Percentiles rank a stretch among this genome's conserved stretches.
phyloP scores from a whole-genome alignment of 1,140 invertebrate genomes.

The Heterodera schachtii region DNA sequence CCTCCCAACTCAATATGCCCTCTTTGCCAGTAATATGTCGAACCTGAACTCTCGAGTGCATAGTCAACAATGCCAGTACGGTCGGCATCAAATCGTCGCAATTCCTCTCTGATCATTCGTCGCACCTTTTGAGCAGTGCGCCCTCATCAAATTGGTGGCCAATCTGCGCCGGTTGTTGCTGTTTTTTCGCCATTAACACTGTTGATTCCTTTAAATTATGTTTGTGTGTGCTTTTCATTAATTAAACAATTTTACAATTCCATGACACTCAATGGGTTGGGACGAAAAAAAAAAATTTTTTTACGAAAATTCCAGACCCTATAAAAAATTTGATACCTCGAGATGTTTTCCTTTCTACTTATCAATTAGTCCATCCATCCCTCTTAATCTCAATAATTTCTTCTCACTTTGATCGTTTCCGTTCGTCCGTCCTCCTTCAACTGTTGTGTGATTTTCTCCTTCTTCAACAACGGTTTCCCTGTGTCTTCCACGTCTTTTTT shows the following conservation, averaged over 20 bases:
- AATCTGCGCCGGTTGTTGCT: background rate
- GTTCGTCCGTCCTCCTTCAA: background rate
- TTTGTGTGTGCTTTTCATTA: background rate
- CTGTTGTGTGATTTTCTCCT: background rate
- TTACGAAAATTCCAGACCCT: no score
- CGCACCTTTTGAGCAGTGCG: constrained; percentile 28
- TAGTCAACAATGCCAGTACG: constrained; percentile 69
- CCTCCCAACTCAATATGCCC: no score
- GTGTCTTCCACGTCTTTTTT: background rate
- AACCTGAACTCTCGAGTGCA: constrained; percentile 69
- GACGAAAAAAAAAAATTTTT: background rate
- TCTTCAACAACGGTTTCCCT: background rate
- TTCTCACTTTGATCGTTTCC: background rate
- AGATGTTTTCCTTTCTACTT: background rate
- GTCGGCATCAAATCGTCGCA: constrained; percentile 68
- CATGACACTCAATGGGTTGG: background rate
- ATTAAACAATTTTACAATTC: no score
- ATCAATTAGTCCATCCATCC: no score
- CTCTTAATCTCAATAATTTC: no score
- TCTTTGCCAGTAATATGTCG: no score
- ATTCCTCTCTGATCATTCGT: constrained; percentile 64
- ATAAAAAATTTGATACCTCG: no score
- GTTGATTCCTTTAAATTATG: background rate
- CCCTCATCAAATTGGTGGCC: constrained; percentile 29
- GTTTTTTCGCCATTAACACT: background rate